Percentiles rank a stretch among this genome's conserved stretches.
phyloP scores from a whole-genome alignment of 2,113 vertebrate genomes.

The Nannospalax galili region DNA sequence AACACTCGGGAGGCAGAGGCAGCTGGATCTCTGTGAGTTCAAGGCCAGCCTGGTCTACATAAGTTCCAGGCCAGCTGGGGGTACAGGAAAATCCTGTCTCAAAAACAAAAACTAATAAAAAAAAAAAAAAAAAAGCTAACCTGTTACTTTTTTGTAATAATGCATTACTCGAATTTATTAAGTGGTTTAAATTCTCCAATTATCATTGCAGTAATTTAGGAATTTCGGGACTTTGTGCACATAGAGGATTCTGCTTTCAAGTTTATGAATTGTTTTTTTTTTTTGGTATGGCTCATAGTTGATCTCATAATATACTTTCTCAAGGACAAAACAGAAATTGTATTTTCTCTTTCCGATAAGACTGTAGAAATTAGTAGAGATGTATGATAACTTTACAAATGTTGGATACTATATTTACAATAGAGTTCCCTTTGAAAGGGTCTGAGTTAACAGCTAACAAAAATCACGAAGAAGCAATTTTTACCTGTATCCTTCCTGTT shows the following conservation, averaged over 20 bases:
- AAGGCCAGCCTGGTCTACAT: too few relatives aligned
- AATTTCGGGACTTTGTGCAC: neutral
- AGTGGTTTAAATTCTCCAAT: neutral
- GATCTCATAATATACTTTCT: constrained; percentile 32
- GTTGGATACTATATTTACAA: neutral
- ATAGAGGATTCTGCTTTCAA: neutral
- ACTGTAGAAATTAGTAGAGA: neutral
- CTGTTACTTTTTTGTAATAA: constrained; percentile 6
- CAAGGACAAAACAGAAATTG: constrained; percentile 24
- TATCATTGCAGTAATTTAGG: neutral
- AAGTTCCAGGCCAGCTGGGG: too few relatives aligned
- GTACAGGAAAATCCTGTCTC: too few relatives aligned
- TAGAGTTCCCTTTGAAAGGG: constrained; percentile 7
- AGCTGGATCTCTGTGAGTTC: too few relatives aligned
- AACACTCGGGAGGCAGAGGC: too few relatives aligned
- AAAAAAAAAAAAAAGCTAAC: too few relatives aligned
- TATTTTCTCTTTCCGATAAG: neutral
- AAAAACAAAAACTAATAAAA: too few relatives aligned
- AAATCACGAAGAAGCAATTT: neutral
- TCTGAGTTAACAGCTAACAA: neutral
- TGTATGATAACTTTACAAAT: neutral
- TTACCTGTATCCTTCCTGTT: neutral
- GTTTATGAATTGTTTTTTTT: constrained; percentile 27
- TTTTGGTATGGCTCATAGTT: neutral
- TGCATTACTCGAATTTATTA: neutral